Percentiles rank a stretch among this genome's conserved stretches.
These are phyloP conservation scores for Oedothorax gibbosus DNA, from an alignment of 1,140 invertebrate genomes.

Conservation along the genomic window DNA sequence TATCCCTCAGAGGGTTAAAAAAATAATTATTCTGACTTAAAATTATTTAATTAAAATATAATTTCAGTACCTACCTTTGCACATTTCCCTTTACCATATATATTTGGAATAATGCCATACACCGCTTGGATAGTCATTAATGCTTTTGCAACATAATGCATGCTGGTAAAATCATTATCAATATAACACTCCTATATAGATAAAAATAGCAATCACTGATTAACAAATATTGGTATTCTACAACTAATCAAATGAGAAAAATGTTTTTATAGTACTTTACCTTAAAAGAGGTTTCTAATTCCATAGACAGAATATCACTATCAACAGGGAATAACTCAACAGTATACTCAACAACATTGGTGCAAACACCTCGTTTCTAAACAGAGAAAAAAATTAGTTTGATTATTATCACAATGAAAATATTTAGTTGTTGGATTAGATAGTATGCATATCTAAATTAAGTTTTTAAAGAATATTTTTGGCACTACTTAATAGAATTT, in stretches of 20 bases:
- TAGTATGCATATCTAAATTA: neutral
- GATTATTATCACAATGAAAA: conserved; percentile 11
- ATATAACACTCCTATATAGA: conserved; percentile 80
- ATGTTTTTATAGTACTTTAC: conserved; percentile 60
- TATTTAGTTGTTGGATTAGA: neutral
- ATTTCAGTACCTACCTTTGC: conserved; percentile 73
- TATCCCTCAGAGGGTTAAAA: neutral
- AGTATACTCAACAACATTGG: conserved; percentile 84
- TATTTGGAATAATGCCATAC: conserved; percentile 89
- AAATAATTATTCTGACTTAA: neutral
- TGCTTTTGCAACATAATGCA: conserved; percentile 90
- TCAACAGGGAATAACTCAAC: conserved; percentile 93
- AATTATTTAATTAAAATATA: neutral
- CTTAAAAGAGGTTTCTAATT: conserved; percentile 82
- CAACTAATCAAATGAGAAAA: neutral
- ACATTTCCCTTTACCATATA: conserved; percentile 90
- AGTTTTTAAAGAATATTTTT: neutral
- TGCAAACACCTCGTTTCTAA: conserved; percentile 83
- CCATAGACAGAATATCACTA: conserved; percentile 92
- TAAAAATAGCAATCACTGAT: neutral
- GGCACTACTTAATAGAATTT: neutral
- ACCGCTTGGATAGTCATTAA: conserved; percentile 86
- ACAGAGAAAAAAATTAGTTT: conserved; percentile 66
- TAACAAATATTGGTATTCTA: neutral
- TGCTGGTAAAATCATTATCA: conserved; percentile 87